Evolutionary conservation across 2,797 vertebrate genomes (phyloP).

Genomic region (Poecilia velifera): DNA sequence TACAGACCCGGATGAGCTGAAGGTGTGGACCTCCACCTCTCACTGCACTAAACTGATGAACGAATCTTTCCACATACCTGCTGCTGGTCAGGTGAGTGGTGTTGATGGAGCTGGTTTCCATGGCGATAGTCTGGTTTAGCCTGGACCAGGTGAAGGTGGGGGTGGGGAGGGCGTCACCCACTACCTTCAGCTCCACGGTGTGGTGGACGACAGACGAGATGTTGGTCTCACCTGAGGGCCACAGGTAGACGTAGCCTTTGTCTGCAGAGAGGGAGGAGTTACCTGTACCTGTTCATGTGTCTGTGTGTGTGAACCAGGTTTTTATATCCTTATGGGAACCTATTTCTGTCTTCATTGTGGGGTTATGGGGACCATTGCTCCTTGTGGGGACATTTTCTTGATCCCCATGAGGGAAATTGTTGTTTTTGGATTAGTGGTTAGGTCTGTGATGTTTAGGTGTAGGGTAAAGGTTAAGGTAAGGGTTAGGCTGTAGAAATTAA

Average conservation of each 20-base stretch:
- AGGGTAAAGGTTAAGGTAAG: no score
- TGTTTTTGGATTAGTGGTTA: no score
- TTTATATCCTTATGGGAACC: no score
- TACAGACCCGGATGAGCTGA: no score
- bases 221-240: constrained; percentile 55
- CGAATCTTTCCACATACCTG: constrained; percentile 70
- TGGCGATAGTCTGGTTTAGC: constrained; percentile 77
- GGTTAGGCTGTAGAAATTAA: no score
- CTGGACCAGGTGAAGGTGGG: constrained; percentile 85
- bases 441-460: no score
- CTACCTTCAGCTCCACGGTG: constrained; percentile 79
- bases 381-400: no score
- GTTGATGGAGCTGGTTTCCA: constrained; percentile 64
- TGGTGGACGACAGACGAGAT: constrained; percentile 81
- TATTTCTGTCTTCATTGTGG: no score
- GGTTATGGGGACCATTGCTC: no score
- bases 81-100: constrained; percentile 81
- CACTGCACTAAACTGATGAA: not conserved
- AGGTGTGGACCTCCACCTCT: not conserved
- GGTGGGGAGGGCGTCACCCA: constrained; percentile 83
- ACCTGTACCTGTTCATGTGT: not conserved
- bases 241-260: constrained; percentile 82
- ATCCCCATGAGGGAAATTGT: no score
- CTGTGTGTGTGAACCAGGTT: not conserved
- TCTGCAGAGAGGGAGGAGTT: constrained; percentile 69